Evolutionary conservation across 37 sponge, comb jelly and placozoan genomes (phyloP).

Genomic region (Aphrocallistes beatrix): DNA sequence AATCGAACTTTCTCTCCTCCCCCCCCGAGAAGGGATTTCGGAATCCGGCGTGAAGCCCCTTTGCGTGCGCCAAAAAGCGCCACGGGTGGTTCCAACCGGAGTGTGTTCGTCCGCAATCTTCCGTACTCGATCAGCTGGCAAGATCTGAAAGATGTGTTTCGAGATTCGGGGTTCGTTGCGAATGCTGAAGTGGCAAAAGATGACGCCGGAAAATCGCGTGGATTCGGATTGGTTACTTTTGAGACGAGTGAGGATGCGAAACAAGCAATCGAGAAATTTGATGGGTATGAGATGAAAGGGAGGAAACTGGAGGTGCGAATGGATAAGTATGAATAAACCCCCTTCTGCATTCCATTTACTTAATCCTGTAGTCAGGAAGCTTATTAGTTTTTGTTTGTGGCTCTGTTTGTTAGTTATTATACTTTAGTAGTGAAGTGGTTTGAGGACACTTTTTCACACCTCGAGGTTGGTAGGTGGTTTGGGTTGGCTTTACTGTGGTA

Average conservation of each 20-base stretch:
- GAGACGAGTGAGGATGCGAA: neutral
- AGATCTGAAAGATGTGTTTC: neutral
- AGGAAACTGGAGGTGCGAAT: neutral
- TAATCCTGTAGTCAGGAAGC: neutral
- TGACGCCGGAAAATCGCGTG: neutral
- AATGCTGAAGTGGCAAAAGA: neutral
- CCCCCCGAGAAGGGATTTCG: neutral
- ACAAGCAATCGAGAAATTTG: neutral
- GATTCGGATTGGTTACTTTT: neutral
- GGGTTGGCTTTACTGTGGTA: too few relatives aligned
- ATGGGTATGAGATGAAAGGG: slow-evolving; percentile 1
- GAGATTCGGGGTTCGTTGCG: neutral
- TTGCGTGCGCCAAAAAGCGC: neutral
- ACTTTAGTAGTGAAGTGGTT: too few relatives aligned
- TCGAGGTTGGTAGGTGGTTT: too few relatives aligned
- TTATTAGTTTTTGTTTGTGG: neutral
- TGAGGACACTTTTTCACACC: too few relatives aligned
- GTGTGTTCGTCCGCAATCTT: neutral
- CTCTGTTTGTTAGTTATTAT: too few relatives aligned
- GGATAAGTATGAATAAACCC: neutral
- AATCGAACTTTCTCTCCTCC: neutral
- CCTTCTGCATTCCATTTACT: neutral
- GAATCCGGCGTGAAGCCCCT: neutral
- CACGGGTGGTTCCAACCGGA: neutral
- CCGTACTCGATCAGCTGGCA: neutral